A percentile compares a stretch with the other conserved stretches of the same genome.
Evolutionary conservation across 2,113 vertebrate genomes (phyloP).

Genomic region (Dermatemys mawii): DNA sequence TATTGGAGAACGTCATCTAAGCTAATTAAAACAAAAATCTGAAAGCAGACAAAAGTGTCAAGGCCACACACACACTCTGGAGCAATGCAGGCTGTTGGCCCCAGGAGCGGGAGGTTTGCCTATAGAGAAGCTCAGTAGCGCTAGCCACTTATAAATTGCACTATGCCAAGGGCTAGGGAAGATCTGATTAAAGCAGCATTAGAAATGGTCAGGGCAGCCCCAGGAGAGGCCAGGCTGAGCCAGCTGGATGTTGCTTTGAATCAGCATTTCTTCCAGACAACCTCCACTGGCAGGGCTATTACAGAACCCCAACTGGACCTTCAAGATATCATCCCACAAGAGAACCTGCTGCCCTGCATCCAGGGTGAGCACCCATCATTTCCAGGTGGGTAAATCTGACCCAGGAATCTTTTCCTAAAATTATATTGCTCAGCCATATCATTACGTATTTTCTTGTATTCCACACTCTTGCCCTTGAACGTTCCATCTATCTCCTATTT

Average conservation of each 20-base stretch:
- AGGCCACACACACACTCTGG: neutral
- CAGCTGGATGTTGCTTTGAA: neutral
- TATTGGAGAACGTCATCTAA: neutral
- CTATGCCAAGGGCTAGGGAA: neutral
- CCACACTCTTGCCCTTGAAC: neutral
- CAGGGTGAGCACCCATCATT: neutral
- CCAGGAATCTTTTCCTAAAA: neutral
- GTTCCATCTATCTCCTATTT: neutral
- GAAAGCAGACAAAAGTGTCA: neutral
- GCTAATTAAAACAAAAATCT: neutral
- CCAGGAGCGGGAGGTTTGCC: neutral
- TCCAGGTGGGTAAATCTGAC: neutral
- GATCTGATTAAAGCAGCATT: neutral
- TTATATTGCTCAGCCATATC: neutral
- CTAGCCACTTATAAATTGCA: rapidly evolving
- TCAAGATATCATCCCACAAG: neutral
- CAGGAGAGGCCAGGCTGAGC: neutral
- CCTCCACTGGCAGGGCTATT: neutral
- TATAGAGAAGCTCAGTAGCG: neutral
- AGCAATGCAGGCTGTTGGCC: neutral
- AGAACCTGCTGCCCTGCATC: neutral
- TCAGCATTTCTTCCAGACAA: neutral
- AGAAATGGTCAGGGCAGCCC: neutral
- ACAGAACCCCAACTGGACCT: neutral
- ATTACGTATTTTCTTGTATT: too few species aligned